phyloP scores from a whole-genome alignment of 1,140 invertebrate species.

The Cheumatopsyche charites region DNA sequence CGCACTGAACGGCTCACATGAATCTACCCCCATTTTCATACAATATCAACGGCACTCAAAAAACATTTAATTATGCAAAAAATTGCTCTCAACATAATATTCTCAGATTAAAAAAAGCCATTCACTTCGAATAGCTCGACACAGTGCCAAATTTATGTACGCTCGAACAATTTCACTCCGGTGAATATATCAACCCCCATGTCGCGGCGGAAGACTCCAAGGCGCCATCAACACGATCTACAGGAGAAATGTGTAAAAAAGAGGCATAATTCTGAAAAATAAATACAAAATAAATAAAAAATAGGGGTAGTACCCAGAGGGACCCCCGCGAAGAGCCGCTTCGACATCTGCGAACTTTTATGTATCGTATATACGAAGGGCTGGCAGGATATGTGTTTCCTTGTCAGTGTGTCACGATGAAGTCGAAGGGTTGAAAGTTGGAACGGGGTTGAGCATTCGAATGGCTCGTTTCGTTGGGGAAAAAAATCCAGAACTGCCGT shows the following conservation, averaged over 20 bases:
- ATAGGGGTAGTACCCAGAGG: conserved; percentile 47
- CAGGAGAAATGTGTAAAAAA: conserved; percentile 11
- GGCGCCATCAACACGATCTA: conserved; percentile 37
- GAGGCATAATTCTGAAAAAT: conserved; percentile 42
- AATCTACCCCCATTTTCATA: too few relatives aligned
- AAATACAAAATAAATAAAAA: too few relatives aligned
- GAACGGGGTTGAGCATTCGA: too few relatives aligned
- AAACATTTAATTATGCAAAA: too few relatives aligned
- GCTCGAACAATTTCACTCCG: background rate
- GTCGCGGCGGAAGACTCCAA: conserved; percentile 20
- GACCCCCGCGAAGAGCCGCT: conserved; percentile 3
- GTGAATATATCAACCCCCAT: background rate
- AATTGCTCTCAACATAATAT: too few relatives aligned
- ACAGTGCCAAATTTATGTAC: background rate
- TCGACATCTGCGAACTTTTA: background rate
- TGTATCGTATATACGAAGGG: conserved; percentile 4
- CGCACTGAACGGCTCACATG: too few relatives aligned
- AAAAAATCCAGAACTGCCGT: background rate
- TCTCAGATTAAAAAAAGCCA: too few relatives aligned
- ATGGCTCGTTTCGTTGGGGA: conserved; percentile 36
- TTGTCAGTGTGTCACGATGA: conserved; percentile 46
- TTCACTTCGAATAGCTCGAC: too few relatives aligned
- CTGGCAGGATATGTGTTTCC: conserved; percentile 44
- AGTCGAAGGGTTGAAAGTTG: conserved; percentile 29
- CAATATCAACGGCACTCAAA: too few relatives aligned